Evolutionary conservation across 2,113 vertebrate species (phyloP).

Genomic region (Chrysemys picta): DNA sequence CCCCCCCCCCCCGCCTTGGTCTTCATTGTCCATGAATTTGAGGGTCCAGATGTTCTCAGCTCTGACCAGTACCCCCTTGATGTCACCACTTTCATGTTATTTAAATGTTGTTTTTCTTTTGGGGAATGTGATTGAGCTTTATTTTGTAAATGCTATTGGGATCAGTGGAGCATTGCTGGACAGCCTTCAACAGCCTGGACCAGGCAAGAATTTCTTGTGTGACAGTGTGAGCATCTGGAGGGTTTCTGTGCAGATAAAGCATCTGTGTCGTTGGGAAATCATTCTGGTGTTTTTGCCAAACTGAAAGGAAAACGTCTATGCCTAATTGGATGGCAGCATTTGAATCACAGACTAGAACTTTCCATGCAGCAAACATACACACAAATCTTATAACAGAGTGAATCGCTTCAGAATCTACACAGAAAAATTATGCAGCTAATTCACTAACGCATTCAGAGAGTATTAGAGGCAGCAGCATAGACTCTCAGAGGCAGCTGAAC

Average conservation of each 20-base stretch:
- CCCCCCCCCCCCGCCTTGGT: background rate
- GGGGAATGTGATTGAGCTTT: conserved; percentile 25
- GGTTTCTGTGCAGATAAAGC: conserved; percentile 66
- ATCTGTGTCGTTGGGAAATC: conserved; percentile 68
- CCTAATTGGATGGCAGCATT: conserved; percentile 69
- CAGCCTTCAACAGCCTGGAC: conserved; percentile 1
- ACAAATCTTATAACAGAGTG: conserved; percentile 45
- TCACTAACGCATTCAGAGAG: conserved; percentile 31
- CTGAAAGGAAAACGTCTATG: conserved; percentile 57
- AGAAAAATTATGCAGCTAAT: conserved; percentile 43
- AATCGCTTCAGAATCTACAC: conserved; percentile 63
- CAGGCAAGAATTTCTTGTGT: conserved; percentile 7
- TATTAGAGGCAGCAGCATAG: conserved; percentile 2
- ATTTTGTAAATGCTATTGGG: background rate
- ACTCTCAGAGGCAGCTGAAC: conserved; percentile 28
- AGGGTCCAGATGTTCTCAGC: background rate
- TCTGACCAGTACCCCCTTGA: background rate
- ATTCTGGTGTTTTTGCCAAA: conserved; percentile 61
- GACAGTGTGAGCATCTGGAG: conserved; percentile 65
- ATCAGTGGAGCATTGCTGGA: conserved; percentile 36
- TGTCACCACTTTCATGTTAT: background rate
- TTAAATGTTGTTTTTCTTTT: conserved; percentile 24
- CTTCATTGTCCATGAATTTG: background rate
- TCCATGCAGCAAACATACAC: conserved; percentile 37
- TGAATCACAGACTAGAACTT: conserved; percentile 66